Base-by-base conservation (phyloP, 2,113 vertebrate species). In the Tachuris rubrigastra region DNA sequence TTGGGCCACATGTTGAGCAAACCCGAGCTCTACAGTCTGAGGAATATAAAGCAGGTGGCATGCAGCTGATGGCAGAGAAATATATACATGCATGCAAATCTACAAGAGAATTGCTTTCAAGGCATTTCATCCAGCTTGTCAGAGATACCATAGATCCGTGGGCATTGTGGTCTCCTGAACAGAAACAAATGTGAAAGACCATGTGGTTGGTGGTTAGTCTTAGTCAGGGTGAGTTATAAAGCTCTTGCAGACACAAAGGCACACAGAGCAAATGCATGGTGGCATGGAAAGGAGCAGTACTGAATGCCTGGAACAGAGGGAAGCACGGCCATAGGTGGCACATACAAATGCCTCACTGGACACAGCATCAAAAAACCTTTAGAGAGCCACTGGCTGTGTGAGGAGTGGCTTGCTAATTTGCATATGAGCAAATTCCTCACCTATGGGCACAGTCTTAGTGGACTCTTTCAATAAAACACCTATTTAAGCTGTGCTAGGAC, bases 321-420 rank as follows among this genome's bases (percentile, higher is more conserved):
- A 80, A 66, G 44, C 62, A 13, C 0, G 0, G 74, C 59, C 1
- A 2, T 18, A 75, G 67, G 42, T 49, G 67, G 71, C 42, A 66
- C 28, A 58, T 22, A 33, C 24, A 58, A 47, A 63, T 17, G 53
- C 49, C n/a, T 82, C 67, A 0, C 33, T n/a, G 85, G 58, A 63
- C 44, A 18, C 0, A 1, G 39, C 35, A 78, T 58, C 41, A 49
- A 30, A 16, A 18, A 44, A 14, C 25, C 10, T n/a, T 76, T 53
- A 42, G 35, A 55, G 80, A n/a, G 25, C 65, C n/a, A 22, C 0
- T 41, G 69, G 60, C 66, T 72, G 33, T 52, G 9, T 35, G 47
- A 72, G 73, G 35, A 87, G 63, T 0, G 0, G 72, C 85, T 67
- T 87, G 31, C 62, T 73, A 3, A 62, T 63, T 86, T 87, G 53